Conservation (phyloP, 1,140 invertebrate genomes). For the Atta texana region DNA sequence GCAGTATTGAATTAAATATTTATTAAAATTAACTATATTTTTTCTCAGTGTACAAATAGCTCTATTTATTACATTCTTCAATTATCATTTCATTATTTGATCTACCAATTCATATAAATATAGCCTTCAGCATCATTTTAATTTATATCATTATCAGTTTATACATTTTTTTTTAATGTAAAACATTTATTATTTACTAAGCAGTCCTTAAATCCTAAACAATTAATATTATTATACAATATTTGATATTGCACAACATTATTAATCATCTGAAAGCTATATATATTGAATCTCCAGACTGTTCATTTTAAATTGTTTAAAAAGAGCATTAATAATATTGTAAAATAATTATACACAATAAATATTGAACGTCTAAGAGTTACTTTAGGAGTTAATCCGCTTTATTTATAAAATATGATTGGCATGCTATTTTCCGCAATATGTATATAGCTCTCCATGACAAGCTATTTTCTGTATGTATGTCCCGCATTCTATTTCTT, state of each 20-base stretch:
- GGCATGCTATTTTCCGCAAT: neutral
- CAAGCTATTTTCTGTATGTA: neutral
- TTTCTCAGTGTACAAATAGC: neutral
- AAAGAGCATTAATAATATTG: no score
- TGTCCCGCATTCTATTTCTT: neutral
- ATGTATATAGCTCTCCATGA: neutral
- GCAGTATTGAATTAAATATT: no score
- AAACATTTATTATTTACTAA: neutral
- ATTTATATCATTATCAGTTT: neutral
- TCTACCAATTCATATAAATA: neutral
- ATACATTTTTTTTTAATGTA: constrained; percentile 6
- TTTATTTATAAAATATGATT: neutral
- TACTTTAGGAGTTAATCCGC: neutral
- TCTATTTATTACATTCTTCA: neutral
- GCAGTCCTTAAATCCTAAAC: no score
- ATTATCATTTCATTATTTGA: neutral
- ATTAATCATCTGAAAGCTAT: no score
- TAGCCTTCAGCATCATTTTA: no score
- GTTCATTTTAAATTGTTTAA: no score
- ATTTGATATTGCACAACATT: no score
- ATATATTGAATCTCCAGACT: no score
- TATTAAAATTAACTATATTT: no score
- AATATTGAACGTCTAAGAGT: no score
- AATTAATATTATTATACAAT: no score
- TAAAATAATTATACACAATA: no score